A percentile compares a stretch with the other conserved stretches of the same genome.
Evolutionary conservation across 2,113 vertebrate species (phyloP).

Genomic region (Papio anubis): DNA sequence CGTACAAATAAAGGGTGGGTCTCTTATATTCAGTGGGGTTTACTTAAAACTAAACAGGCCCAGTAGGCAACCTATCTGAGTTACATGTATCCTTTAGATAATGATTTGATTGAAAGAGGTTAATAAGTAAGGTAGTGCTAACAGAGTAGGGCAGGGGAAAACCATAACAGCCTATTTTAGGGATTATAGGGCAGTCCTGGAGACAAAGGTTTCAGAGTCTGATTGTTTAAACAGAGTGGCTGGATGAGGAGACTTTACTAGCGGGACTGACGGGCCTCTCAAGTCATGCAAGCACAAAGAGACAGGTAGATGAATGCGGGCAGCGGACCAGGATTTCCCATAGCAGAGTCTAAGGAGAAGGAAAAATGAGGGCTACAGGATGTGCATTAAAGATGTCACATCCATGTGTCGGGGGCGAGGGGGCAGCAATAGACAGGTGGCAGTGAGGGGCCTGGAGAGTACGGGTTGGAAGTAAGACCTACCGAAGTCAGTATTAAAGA

Average conservation of each 20-base stretch:
- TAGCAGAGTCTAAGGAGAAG: neutral
- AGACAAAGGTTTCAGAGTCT: conserved; percentile 3
- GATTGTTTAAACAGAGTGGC: neutral
- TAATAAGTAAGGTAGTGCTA: conserved; percentile 38
- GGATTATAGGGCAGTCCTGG: neutral
- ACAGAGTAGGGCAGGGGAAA: neutral
- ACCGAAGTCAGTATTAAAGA: neutral
- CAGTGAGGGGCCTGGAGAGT: no score
- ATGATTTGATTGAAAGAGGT: neutral
- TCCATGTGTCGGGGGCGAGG: fast-evolving
- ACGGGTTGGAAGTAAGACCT: neutral
- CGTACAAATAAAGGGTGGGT: neutral
- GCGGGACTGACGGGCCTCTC: neutral
- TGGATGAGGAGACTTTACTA: neutral
- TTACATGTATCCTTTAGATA: conserved; percentile 1
- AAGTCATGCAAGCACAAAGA: neutral
- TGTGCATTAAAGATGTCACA: neutral
- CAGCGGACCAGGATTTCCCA: neutral
- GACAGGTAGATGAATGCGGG: neutral
- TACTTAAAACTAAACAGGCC: conserved; percentile 5
- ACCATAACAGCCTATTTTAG: neutral
- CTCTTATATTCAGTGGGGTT: neutral
- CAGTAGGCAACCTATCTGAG: neutral
- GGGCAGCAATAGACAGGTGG: neutral
- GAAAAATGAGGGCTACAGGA: neutral